phyloP scores from a whole-genome alignment of 2,888 invertebrate genomes.

The Pomacea canaliculata region DNA sequence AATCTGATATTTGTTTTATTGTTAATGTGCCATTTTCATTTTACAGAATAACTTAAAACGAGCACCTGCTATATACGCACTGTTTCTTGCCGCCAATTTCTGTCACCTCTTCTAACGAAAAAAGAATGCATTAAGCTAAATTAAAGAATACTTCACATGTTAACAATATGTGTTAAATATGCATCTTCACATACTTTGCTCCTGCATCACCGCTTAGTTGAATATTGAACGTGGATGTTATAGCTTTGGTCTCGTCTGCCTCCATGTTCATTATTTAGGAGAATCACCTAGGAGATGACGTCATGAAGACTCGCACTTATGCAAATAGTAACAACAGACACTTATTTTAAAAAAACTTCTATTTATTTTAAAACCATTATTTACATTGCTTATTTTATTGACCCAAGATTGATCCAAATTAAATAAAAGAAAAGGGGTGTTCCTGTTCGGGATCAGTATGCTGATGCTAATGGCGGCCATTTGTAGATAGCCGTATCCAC shows the following conservation, averaged over 20 bases:
- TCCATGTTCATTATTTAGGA: constrained; percentile 36
- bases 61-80: no score
- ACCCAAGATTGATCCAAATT: not conserved
- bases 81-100: no score
- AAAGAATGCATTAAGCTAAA: no score
- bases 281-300: constrained; percentile 60
- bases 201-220: constrained; percentile 21
- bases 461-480: constrained; percentile 58
- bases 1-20: no score
- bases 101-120: no score
- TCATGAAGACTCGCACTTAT: constrained; percentile 37
- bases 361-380: not conserved
- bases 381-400: not conserved
- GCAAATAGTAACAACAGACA: not conserved
- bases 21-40: no score
- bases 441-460: constrained; percentile 47
- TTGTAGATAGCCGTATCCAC: constrained; percentile 38
- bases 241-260: constrained; percentile 12
- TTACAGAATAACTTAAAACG: no score
- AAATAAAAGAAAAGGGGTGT: constrained; percentile 43
- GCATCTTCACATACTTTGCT: no score
- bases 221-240: constrained; percentile 29
- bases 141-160: no score
- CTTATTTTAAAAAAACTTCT: not conserved
- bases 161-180: no score